A percentile compares a stretch with the other conserved stretches of the same genome.
Conservation (phyloP, 2,888 invertebrate genomes). For the Dasypogon diadema region DNA sequence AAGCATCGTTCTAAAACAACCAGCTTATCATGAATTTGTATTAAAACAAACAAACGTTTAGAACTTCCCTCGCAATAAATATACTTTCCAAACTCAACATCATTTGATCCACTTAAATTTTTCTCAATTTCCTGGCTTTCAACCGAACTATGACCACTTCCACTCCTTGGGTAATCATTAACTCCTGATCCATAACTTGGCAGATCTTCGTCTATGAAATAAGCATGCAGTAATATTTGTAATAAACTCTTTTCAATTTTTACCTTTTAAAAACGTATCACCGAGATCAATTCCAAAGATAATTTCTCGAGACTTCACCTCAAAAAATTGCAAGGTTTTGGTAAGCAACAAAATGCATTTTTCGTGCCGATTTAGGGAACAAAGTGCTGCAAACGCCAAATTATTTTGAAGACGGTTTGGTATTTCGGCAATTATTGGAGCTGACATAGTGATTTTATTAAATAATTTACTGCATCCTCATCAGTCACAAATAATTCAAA, state of each 20-base stretch:
- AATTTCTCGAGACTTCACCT: constrained; percentile 45
- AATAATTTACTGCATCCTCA: too few species aligned
- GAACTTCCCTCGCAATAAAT: background rate
- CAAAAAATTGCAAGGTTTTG: constrained; percentile 45
- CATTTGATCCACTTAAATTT: background rate
- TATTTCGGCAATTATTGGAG: constrained; percentile 11
- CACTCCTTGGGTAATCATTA: background rate
- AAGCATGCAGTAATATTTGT: background rate
- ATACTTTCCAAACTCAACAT: constrained; percentile 47
- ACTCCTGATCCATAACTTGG: background rate
- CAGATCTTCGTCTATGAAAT: background rate
- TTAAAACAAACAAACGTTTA: constrained; percentile 44
- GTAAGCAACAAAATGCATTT: constrained; percentile 34
- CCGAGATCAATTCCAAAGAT: constrained; percentile 35
- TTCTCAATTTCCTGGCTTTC: background rate
- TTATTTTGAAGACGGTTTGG: constrained; percentile 42
- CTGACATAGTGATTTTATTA: background rate
- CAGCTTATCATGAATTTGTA: constrained; percentile 50
- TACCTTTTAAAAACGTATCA: constrained; percentile 45
- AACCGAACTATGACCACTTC: background rate
- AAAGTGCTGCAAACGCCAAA: constrained; percentile 32
- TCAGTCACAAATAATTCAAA: too few species aligned
- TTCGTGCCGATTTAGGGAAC: background rate
- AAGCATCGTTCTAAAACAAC: constrained; percentile 41
- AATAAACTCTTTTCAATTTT: background rate